Conservation (phyloP, 1,140 invertebrate species). For the Bombus consobrinus region DNA sequence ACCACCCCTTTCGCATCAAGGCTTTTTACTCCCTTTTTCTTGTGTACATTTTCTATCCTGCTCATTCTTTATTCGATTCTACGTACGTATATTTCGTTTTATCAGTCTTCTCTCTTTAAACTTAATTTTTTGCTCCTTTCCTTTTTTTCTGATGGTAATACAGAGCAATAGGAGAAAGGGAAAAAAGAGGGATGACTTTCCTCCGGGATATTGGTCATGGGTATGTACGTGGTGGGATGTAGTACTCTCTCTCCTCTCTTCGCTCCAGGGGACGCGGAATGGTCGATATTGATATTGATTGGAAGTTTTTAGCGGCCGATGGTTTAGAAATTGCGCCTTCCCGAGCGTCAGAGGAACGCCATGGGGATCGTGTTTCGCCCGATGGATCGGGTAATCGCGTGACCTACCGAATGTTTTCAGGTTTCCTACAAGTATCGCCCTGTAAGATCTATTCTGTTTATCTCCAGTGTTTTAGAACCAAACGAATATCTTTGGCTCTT, state of each 20-base stretch:
- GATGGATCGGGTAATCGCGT: conserved; percentile 21
- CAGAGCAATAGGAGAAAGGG: background rate
- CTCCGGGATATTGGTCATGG: conserved; percentile 45
- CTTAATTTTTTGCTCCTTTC: conserved; percentile 34
- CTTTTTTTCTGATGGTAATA: background rate
- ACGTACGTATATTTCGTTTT: conserved; percentile 39
- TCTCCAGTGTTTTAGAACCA: background rate
- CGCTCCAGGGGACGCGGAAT: conserved; percentile 12
- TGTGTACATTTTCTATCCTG: background rate
- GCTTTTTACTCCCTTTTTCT: conserved; percentile 10
- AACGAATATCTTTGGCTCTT: background rate
- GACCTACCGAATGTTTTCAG: background rate
- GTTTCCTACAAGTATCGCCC: background rate
- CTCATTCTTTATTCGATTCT: background rate
- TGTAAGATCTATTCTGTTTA: background rate
- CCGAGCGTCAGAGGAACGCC: conserved; percentile 5
- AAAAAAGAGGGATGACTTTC: conserved; percentile 9
- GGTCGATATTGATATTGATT: conserved; percentile 52
- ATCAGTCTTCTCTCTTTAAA: conserved; percentile 33
- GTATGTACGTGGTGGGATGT: background rate
- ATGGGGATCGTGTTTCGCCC: conserved; percentile 20
- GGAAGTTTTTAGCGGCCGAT: conserved; percentile 26
- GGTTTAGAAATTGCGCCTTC: conserved; percentile 5
- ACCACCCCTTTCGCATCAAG: conserved; percentile 36
- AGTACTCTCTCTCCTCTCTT: background rate